Evolutionary conservation across 2,113 vertebrate species (phyloP).

Genomic region (Theristicus caerulescens): DNA sequence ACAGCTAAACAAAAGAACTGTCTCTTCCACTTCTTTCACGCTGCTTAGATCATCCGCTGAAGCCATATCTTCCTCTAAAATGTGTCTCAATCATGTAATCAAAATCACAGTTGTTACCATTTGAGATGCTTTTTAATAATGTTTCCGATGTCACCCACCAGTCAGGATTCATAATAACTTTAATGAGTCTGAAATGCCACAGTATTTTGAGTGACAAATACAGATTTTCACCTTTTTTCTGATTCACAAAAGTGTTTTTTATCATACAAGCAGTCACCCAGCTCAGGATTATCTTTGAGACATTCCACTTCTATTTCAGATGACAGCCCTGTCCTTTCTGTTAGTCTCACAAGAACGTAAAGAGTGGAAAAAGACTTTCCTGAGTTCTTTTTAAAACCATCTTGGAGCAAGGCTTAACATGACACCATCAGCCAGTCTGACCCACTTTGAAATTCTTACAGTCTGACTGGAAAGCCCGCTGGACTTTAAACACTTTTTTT

Average conservation of each 20-base stretch:
- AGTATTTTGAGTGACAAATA: slow-evolving; percentile 16
- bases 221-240: slow-evolving; percentile 18
- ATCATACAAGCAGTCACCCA: slow-evolving; percentile 7
- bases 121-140: background rate
- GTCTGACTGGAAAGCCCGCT: background rate
- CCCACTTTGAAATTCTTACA: slow-evolving; percentile 31
- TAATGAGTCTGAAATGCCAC: background rate
- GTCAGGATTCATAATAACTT: background rate
- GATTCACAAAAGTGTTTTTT: slow-evolving; percentile 8
- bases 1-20: slow-evolving; percentile 36
- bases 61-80: background rate
- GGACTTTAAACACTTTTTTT: background rate
- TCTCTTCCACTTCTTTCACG: background rate
- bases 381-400: slow-evolving; percentile 24
- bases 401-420: background rate
- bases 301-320: slow-evolving; percentile 35
- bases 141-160: background rate
- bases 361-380: slow-evolving; percentile 1
- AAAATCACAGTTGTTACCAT: background rate
- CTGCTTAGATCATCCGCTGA: slow-evolving; percentile 7
- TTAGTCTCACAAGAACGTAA: slow-evolving; percentile 41
- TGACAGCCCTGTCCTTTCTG: slow-evolving; percentile 50
- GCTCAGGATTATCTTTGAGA: slow-evolving; percentile 51
- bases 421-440: slow-evolving; percentile 10
- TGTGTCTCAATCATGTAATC: background rate